These are phyloP conservation scores for Heteromyza rotundicornis DNA, from an alignment of 2,888 invertebrate genomes.

Conservation along the genomic window DNA sequence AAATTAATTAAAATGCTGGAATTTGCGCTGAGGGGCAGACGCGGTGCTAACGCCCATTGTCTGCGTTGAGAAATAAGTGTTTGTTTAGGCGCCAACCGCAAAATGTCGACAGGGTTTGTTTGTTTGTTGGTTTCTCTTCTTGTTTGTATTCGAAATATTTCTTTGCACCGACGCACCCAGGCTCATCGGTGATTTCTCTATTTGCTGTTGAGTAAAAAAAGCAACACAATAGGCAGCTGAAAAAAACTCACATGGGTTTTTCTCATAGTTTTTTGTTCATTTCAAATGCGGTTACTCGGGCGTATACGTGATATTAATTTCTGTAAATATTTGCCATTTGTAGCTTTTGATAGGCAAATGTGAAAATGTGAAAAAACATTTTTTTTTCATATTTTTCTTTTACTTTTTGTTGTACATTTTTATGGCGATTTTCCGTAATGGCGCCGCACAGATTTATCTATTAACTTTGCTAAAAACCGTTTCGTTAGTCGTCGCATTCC, in stretches of 20 bases:
- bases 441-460: constrained; percentile 24
- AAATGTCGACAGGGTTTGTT: not conserved
- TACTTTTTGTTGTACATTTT: not conserved
- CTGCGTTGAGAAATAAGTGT: too few relatives aligned
- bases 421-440: not conserved
- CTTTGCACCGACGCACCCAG: too few relatives aligned
- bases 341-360: too few relatives aligned
- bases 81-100: constrained; percentile 12
- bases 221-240: not conserved
- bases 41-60: too few relatives aligned
- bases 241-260: not conserved
- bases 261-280: not conserved
- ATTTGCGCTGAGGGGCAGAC: constrained; percentile 6
- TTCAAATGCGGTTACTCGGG: not conserved
- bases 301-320: constrained; percentile 21
- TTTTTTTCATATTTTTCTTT: not conserved
- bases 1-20: constrained; percentile 12
- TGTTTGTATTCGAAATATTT: too few relatives aligned
- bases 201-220: too few relatives aligned
- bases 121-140: too few relatives aligned
- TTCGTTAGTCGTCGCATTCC: not conserved
- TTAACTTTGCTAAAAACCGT: constrained; percentile 19
- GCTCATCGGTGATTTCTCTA: too few relatives aligned
- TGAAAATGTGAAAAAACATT: too few relatives aligned
- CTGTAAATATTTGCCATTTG: constrained; percentile 13